Evolutionary conservation across 1,140 invertebrate species (phyloP), one percentile per base, ranked within the genome.

Genomic region (Colletes latitarsis): DNA sequence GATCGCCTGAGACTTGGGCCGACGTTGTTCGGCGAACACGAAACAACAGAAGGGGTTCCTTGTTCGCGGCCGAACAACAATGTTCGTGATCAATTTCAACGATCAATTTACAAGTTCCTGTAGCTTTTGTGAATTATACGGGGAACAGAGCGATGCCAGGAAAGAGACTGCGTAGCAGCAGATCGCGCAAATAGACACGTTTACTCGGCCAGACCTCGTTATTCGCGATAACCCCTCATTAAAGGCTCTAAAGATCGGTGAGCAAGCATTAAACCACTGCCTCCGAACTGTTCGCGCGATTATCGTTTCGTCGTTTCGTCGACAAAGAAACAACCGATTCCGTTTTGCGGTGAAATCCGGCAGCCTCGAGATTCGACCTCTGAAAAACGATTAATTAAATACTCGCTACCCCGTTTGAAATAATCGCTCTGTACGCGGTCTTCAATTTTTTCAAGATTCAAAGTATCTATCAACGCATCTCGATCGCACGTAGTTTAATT

Each of bases 181-280:
- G 63, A 73, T 57, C 78, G 73, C 69, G 73, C 77, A 82, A 84
- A 82, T 85, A 85, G 83, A 85, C 83, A 85, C 84, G 83, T 85
- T 85, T 85, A 84, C 70, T 78, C 55, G 46, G 49, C 62, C 60
- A 85, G 58, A 71, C 58, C 83, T 85, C 81, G 79, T 85, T 85
- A 85, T 85, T 85, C 82, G 64, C 83, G 79, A 85, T 70, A 84
- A 60, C 82, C 84, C 30, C 64, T 85, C 82, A 85, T 85, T 85
- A 85, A 85, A 77, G 82, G 79, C 68, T 82, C 81, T 85, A 85
- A 85, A 85, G 84, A 85, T 85, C 70, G 79, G 39, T 49, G 70
- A 69, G 66, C 74, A 60, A 74, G 79, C 74, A 82, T 74, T 82
- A 81, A 84, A 83, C 76, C 64, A 67, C 58, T 83, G 70, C 70